A percentile compares a stretch with the other conserved stretches of the same genome.
These are phyloP conservation scores for pig (Sus scrofa) DNA, from an alignment of 2,113 vertebrate genomes.

Conservation along the genomic window T2T-Sscrofa CM000824.6:109349501-109350000, in stretches of 20 bases:
- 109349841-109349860: conserved; percentile 11
- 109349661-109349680: conserved; percentile 41
- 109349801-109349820: conserved; percentile 33
- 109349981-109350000: not conserved
- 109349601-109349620: not conserved
- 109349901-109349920: not conserved
- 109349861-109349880: not conserved
- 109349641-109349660: not conserved
- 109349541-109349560: not conserved
- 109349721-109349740: not conserved
- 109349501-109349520: not conserved
- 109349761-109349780: not conserved
- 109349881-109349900: conserved; percentile 39
- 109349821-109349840: conserved; percentile 37
- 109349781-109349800: conserved; percentile 2
- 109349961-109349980: conserved; percentile 41
- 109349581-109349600: not conserved
- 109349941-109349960: not conserved
- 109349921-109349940: not conserved
- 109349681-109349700: not conserved
- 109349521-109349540: not conserved
- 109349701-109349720: not conserved
- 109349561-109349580: not conserved
- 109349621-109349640: not conserved
- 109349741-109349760: not conserved